These are phyloP conservation scores for Clistopyga incitator DNA, from an alignment of 2,888 invertebrate species.

Conservation along the genomic window DNA sequence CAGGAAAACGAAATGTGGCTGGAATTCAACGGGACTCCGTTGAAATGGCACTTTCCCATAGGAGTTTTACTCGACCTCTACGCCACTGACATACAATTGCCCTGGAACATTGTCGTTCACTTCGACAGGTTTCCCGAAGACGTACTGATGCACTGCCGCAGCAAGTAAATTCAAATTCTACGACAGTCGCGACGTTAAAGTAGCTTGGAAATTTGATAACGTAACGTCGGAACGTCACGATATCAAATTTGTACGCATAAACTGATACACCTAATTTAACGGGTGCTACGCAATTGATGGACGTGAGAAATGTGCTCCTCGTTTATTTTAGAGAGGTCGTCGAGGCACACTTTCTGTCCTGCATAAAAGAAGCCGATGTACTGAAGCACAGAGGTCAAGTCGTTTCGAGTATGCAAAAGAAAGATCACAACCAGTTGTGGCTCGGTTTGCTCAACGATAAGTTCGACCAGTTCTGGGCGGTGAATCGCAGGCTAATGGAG, in stretches of 20 bases:
- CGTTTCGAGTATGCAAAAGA: slow-evolving; percentile 96
- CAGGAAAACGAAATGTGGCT: slow-evolving; percentile 97
- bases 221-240: no score
- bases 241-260: no score
- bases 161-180: slow-evolving; percentile 87
- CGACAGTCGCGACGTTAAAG: no score
- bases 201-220: background rate
- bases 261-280: no score
- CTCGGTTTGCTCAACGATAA: slow-evolving; percentile 97
- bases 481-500: slow-evolving; percentile 98
- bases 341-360: slow-evolving; percentile 97
- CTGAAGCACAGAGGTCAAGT: slow-evolving; percentile 97
- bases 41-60: slow-evolving; percentile 95
- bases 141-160: slow-evolving; percentile 93
- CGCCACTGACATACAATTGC: slow-evolving; percentile 90
- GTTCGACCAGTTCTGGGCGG: slow-evolving; percentile 99
- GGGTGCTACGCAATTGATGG: no score
- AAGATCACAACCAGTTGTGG: slow-evolving; percentile 99
- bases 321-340: slow-evolving; percentile 91
- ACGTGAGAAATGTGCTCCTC: no score
- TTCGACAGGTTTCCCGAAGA: slow-evolving; percentile 97
- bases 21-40: slow-evolving; percentile 95
- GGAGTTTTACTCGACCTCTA: slow-evolving; percentile 95
- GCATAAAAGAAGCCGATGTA: slow-evolving; percentile 99
- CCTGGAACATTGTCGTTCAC: slow-evolving; percentile 97